Base-by-base conservation (phyloP, 1,140 invertebrate genomes). In the Drosophila mojavensis region DNA sequence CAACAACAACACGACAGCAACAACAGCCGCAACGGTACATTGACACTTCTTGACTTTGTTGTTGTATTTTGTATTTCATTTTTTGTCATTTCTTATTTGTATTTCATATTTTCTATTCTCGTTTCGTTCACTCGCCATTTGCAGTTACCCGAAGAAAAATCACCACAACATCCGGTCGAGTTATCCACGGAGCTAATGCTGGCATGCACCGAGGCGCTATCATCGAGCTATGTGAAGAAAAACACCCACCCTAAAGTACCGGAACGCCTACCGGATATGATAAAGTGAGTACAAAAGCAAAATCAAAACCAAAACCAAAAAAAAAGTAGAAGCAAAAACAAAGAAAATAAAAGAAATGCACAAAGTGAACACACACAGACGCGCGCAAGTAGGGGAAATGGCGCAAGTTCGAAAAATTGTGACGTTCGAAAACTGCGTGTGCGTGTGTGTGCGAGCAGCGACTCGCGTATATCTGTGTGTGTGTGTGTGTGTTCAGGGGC, bases 181-280 rank as follows among this genome's bases (percentile, higher is more conserved):
- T 82, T 92, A 75, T 92, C 92, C 81, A 92, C 91, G 45, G 92
- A 92, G 89, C 77, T 92, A 85, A 92, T 92, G 90, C 76, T 92
- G 69, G 91, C 91, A 41, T 90, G 84, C 71, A 92, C 91, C 61
- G 92, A 92, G 78, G 91, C 90, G 60, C 81, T 92, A 67, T 92
- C 91, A 56, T 79, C 91, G 48, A 82, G 76, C 65, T 92, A 91
- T 69, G 73, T 89, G 55, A 90, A 92, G 78, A 92, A 92, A 75
- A 79, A 84, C 66, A 82, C 82, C 83, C 91, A 92, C 89, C 90
- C 91, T 63, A 91, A 91, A 83, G 88, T 92, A 56, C 64, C 83
- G 82, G 91, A 92, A 91, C 92, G 92, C 81, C 91, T 92, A 85
- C 91, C 91, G 75, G 91, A 92, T 83, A 71, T 92, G 77, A 91